phyloP scores from a whole-genome alignment of 30 jellyfish, hydroid and myxozoan genomes.

The Mastigias papua region DNA sequence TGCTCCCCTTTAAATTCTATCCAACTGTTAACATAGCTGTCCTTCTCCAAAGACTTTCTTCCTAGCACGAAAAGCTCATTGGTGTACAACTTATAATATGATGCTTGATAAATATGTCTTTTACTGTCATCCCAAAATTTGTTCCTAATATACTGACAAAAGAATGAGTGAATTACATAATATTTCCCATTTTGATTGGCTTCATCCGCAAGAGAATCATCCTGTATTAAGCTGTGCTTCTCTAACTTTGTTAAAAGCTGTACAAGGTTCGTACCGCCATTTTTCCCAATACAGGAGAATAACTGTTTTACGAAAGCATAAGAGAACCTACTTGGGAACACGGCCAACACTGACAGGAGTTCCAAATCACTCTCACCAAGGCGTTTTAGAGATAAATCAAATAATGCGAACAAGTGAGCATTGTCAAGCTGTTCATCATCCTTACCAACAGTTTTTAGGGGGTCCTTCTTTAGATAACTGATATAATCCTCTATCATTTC shows the following conservation, averaged over 20 bases:
- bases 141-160: not conserved
- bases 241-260: not conserved
- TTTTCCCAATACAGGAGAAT: not conserved
- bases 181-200: not conserved
- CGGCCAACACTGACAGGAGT: constrained; percentile 27
- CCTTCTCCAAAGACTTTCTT: constrained; percentile 32
- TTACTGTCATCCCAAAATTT: not conserved
- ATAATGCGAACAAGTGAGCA: not conserved
- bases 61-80: constrained; percentile 5
- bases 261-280: not conserved
- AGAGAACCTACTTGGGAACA: constrained; percentile 42
- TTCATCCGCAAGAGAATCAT: not conserved
- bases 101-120: not conserved
- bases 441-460: not conserved
- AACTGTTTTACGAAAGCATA: constrained; percentile 12
- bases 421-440: not conserved
- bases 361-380: not conserved
- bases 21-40: constrained; percentile 2
- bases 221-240: constrained; percentile 10
- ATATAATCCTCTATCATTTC: constrained; percentile 6
- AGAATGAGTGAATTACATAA: constrained; percentile 24
- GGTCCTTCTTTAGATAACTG: not conserved
- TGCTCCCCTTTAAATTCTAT: constrained; percentile 20
- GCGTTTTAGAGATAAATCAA: constrained; percentile 3
- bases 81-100: not conserved